phyloP scores from a whole-genome alignment of 2,888 invertebrate species.

The Gryllus longicercus region DNA sequence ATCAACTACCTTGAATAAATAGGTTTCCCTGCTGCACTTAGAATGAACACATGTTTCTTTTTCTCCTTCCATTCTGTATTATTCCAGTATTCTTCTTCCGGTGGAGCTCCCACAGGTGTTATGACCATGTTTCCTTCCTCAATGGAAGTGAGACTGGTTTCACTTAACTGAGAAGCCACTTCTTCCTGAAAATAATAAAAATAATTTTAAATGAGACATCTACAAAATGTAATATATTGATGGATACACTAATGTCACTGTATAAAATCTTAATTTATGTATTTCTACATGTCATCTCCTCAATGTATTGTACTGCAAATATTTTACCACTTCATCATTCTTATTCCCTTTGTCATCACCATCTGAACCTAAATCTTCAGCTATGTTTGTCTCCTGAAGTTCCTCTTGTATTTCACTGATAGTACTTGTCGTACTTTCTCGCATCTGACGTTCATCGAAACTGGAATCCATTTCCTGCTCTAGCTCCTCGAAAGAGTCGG shows the following conservation, averaged over 20 bases:
- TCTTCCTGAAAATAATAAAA: slow-evolving; percentile 43
- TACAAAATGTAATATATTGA: background rate
- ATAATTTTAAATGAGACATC: background rate
- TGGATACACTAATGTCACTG: too few species aligned
- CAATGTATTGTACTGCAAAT: background rate
- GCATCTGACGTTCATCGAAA: slow-evolving; percentile 56
- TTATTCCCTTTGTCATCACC: slow-evolving; percentile 33
- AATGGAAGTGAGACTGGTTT: slow-evolving; percentile 42
- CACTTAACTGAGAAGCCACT: slow-evolving; percentile 43
- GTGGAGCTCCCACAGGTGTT: slow-evolving; percentile 32
- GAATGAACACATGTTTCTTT: slow-evolving; percentile 88
- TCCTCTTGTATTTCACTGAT: slow-evolving; percentile 60
- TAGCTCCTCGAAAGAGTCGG: slow-evolving; percentile 68
- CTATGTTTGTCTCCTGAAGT: slow-evolving; percentile 46
- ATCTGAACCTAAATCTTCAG: slow-evolving; percentile 32
- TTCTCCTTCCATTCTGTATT: slow-evolving; percentile 73
- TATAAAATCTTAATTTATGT: too few species aligned
- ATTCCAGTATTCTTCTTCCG: slow-evolving; percentile 62
- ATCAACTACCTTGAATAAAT: slow-evolving; percentile 77
- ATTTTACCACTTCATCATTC: slow-evolving; percentile 33
- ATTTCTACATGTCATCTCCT: too few species aligned
- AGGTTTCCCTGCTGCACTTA: slow-evolving; percentile 95
- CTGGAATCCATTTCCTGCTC: slow-evolving; percentile 63
- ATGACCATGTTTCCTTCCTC: slow-evolving; percentile 37
- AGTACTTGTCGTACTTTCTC: slow-evolving; percentile 55